These are phyloP conservation scores for Tetramorium simillimum DNA, from an alignment of 1,140 invertebrate species.

Conservation along the genomic window DNA sequence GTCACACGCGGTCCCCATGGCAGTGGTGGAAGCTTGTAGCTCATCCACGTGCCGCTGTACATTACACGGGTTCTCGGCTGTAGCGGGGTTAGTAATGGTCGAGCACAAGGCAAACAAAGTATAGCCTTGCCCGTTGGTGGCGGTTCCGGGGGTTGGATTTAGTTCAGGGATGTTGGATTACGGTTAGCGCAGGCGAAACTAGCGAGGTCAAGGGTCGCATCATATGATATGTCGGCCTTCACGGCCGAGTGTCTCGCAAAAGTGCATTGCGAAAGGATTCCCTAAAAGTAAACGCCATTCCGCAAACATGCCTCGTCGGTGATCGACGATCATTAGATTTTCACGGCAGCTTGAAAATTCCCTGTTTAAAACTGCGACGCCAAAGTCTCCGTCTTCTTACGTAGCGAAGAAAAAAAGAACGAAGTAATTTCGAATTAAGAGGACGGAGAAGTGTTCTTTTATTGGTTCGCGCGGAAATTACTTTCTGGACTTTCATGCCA, in stretches of 20 bases:
- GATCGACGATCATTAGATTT: neutral
- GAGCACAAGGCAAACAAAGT: conserved; percentile 77
- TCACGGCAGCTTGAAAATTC: neutral
- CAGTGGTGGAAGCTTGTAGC: conserved; percentile 48
- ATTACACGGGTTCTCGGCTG: conserved; percentile 63
- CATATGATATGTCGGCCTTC: conserved; percentile 77
- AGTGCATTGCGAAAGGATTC: conserved; percentile 49
- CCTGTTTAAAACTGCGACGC: neutral
- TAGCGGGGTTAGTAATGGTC: conserved; percentile 75
- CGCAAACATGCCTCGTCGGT: conserved; percentile 35
- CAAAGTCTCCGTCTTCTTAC: neutral
- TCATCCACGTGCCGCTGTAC: conserved; percentile 65
- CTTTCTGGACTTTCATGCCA: conserved; percentile 4
- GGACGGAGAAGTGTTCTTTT: neutral
- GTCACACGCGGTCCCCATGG: neutral
- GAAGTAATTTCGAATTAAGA: conserved; percentile 26
- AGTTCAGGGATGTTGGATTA: conserved; percentile 74
- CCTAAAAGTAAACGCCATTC: conserved; percentile 75
- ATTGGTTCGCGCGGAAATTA: conserved; percentile 18
- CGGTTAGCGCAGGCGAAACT: conserved; percentile 65
- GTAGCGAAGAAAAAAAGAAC: neutral
- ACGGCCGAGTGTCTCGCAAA: conserved; percentile 67
- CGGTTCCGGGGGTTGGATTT: conserved; percentile 62
- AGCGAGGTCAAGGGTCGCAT: conserved; percentile 77
- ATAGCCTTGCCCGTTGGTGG: conserved; percentile 62